phyloP scores from a whole-genome alignment of 2,113 vertebrate genomes.

The Spizaetus ornatus region DNA sequence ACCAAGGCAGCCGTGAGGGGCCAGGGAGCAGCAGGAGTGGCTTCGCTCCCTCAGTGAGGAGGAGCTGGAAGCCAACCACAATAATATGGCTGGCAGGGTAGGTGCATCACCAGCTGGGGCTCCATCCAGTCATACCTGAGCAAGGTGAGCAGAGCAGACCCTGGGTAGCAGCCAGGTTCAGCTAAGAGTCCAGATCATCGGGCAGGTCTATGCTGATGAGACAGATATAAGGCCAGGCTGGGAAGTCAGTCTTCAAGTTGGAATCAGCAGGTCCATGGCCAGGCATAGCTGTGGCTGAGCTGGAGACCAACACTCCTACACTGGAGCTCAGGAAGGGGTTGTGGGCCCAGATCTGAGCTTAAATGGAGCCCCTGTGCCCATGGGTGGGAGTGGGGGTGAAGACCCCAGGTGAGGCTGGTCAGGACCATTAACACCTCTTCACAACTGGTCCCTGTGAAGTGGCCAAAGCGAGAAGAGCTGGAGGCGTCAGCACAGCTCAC shows the following conservation, averaged over 20 bases:
- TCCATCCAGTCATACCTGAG: not conserved
- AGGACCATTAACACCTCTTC: not conserved
- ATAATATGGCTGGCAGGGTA: not conserved
- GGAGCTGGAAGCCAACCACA: not conserved
- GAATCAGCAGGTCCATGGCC: not conserved
- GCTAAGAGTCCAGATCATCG: not conserved
- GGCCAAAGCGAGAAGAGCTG: not conserved
- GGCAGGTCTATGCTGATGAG: not conserved
- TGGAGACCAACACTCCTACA: not conserved
- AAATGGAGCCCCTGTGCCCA: not conserved
- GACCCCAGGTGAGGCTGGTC: not conserved
- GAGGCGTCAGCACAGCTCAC: not conserved
- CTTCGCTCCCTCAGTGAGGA: not conserved
- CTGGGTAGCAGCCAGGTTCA: not conserved
- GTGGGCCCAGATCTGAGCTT: not conserved
- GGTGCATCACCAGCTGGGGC: not conserved
- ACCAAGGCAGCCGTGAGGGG: too few species aligned
- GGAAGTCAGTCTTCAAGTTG: too few species aligned
- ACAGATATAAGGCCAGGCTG: not conserved
- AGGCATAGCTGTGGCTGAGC: not conserved
- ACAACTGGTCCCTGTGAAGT: not conserved
- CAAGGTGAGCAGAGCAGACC: not conserved
- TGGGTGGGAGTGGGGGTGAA: not conserved
- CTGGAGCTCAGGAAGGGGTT: accelerated
- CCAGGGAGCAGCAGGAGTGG: too few species aligned